Evolutionary conservation across 2,797 vertebrate species (phyloP).

Genomic region (Lates japonicus): DNA sequence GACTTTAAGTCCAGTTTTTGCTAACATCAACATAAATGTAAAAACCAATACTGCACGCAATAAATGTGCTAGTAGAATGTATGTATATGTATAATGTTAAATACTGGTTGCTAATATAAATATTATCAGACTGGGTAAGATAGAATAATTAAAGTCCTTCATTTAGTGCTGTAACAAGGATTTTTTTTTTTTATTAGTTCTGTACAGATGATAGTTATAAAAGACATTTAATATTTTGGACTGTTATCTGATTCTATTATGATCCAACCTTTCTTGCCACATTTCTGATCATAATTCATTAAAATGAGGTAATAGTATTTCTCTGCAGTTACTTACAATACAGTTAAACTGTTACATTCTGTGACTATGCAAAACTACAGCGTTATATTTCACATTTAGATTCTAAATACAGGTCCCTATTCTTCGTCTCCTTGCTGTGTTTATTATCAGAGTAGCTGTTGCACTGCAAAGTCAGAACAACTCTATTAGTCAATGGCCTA

Average conservation of each 20-base stretch:
- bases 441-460: neutral
- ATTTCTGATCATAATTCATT: neutral
- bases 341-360: neutral
- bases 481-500: conserved; percentile 49
- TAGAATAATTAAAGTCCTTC: neutral
- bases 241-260: neutral
- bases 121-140: neutral
- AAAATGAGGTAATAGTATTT: neutral
- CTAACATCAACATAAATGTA: too few species aligned
- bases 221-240: neutral
- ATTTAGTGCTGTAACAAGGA: neutral
- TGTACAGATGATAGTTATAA: neutral
- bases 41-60: neutral
- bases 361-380: neutral
- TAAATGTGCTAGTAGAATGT: neutral
- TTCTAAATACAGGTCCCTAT: neutral
- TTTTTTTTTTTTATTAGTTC: neutral
- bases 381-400: neutral
- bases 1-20: neutral
- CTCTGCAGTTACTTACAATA: neutral
- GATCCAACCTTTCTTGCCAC: neutral
- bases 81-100: neutral
- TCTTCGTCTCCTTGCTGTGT: neutral
- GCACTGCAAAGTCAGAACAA: conserved; percentile 18
- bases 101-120: neutral